Conservation (phyloP, 2,797 vertebrate genomes). For the Centroberyx gerrardi region DNA sequence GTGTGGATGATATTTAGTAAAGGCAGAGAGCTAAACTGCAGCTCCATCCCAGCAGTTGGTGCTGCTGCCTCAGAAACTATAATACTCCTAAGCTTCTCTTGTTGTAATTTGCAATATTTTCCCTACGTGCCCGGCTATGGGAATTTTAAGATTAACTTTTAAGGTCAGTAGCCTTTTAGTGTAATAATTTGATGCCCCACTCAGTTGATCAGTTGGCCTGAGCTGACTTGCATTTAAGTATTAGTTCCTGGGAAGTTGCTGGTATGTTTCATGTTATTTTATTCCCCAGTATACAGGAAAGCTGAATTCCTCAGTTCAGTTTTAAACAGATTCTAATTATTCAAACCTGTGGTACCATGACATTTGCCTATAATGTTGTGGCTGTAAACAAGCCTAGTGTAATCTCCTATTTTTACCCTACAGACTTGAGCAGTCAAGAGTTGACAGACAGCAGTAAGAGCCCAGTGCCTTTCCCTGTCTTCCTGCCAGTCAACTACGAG, state of each 20-base stretch:
- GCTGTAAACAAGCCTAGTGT: background rate
- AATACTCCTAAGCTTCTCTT: constrained; percentile 27
- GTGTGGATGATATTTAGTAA: background rate
- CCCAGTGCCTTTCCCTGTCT: constrained; percentile 89
- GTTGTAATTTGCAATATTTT: constrained; percentile 48
- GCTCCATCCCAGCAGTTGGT: background rate
- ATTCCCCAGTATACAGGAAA: constrained; percentile 8
- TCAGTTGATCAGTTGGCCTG: constrained; percentile 66
- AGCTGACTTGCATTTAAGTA: constrained; percentile 30
- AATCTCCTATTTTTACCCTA: constrained; percentile 28
- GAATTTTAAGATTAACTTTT: constrained; percentile 58
- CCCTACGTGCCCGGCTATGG: constrained; percentile 32
- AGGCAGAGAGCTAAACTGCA: constrained; percentile 11
- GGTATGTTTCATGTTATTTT: constrained; percentile 2
- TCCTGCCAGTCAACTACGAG: constrained; percentile 91
- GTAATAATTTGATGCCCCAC: constrained; percentile 69
- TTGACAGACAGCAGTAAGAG: constrained; percentile 87
- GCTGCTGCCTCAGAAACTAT: constrained; percentile 3
- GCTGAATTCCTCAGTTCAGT: constrained; percentile 17
- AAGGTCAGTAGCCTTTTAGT: constrained; percentile 54
- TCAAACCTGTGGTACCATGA: background rate
- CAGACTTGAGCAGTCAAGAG: constrained; percentile 91
- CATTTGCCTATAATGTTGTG: background rate
- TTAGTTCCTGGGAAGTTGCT: constrained; percentile 36
- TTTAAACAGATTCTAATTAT: constrained; percentile 15